These are phyloP conservation scores for Reticulitermes lucifugus DNA, from an alignment of 2,888 invertebrate genomes.

Conservation along the genomic window DNA sequence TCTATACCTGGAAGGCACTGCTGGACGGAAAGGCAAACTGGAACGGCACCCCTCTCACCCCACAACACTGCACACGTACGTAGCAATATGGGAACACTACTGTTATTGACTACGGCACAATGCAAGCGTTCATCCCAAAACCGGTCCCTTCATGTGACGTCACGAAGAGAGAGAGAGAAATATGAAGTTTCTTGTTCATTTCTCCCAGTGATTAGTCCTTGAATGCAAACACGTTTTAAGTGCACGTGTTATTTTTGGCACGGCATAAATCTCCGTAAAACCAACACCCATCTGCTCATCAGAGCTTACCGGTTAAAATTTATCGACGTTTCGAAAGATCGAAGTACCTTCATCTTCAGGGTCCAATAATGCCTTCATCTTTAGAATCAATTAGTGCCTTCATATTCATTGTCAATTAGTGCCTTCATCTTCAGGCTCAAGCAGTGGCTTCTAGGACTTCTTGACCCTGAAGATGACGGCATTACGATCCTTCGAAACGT, in stretches of 20 bases:
- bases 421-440: too few relatives aligned
- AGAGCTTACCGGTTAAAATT: neutral
- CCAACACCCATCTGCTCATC: neutral
- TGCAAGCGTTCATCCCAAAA: constrained; percentile 28
- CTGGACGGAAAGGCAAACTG: neutral
- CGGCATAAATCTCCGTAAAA: neutral
- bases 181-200: constrained; percentile 21
- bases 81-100: constrained; percentile 1
- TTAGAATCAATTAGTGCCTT: too few relatives aligned
- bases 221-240: constrained; percentile 30
- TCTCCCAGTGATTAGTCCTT: neutral
- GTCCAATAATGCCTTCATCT: too few relatives aligned
- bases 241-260: neutral
- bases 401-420: too few relatives aligned
- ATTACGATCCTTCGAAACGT: too few relatives aligned
- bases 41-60: neutral
- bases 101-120: constrained; percentile 1
- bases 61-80: constrained; percentile 4
- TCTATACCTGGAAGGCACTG: neutral
- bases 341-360: too few relatives aligned
- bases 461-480: too few relatives aligned
- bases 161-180: constrained; percentile 13
- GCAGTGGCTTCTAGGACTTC: too few relatives aligned
- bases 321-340: too few relatives aligned
- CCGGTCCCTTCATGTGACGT: constrained; percentile 17